phyloP scores from a whole-genome alignment of 2,113 vertebrate genomes.

The Lepus americanus region DNA sequence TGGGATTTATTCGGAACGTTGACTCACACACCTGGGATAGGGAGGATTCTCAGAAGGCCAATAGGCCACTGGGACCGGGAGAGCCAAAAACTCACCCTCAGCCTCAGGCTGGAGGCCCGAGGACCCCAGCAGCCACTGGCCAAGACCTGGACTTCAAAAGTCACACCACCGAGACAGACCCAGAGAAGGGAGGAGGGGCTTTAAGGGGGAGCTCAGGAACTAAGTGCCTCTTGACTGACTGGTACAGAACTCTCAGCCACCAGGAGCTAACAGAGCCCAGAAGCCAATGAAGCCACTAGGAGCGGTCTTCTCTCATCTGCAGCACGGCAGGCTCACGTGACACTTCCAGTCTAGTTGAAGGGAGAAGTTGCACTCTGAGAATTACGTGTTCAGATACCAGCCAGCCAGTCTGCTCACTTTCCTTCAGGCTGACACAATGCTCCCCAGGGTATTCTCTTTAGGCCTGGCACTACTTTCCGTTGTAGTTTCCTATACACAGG shows the following conservation, averaged over 20 bases:
- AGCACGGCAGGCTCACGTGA: not conserved
- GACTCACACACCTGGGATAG: no score
- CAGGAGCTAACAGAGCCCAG: not conserved
- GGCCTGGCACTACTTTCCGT: slow-evolving; percentile 71
- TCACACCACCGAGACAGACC: no score
- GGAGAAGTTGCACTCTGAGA: not conserved
- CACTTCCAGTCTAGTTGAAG: not conserved
- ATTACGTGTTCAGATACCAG: not conserved
- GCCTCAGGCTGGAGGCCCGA: no score
- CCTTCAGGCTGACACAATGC: slow-evolving; percentile 31
- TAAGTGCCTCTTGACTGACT: no score
- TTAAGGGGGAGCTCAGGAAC: no score
- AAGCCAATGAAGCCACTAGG: not conserved
- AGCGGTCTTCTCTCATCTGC: not conserved
- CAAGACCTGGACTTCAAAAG: no score
- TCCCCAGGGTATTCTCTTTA: not conserved
- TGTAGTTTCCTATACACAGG: fast-evolving
- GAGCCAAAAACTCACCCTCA: no score
- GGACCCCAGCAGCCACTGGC: no score
- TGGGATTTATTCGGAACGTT: no score
- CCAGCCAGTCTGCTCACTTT: not conserved
- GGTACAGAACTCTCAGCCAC: not conserved
- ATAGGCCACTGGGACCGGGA: no score
- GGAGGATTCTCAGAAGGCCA: no score
- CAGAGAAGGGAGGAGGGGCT: no score